Percentiles rank a stretch among this genome's conserved stretches.
These are phyloP conservation scores for Ormyrus pomaceus DNA, from an alignment of 2,888 invertebrate species.

Conservation along the genomic window DNA sequence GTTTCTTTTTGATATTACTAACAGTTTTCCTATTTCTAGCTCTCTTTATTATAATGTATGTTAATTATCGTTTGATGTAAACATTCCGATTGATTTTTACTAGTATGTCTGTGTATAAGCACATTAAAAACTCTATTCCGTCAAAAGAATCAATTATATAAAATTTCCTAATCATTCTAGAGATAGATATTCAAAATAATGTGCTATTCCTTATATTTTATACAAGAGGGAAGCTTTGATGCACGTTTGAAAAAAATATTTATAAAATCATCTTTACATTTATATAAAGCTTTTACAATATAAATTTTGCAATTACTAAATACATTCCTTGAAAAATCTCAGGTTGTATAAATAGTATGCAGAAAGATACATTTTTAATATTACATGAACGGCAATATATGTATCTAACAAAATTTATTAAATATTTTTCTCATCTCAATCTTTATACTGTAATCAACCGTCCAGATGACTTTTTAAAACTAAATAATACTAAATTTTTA, in stretches of 20 bases:
- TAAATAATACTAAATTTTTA: slow-evolving; percentile 12
- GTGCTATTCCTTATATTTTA: slow-evolving; percentile 40
- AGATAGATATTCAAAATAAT: slow-evolving; percentile 34
- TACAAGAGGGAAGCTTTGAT: slow-evolving; percentile 39
- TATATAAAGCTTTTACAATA: slow-evolving; percentile 29
- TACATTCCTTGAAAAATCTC: slow-evolving; percentile 55
- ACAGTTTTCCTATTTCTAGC: slow-evolving; percentile 23
- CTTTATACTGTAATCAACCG: slow-evolving; percentile 20
- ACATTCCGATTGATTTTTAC: slow-evolving; percentile 50
- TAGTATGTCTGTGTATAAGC: not conserved
- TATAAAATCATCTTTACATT: slow-evolving; percentile 27
- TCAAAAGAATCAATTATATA: slow-evolving; percentile 34
- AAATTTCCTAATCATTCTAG: slow-evolving; percentile 35
- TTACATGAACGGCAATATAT: slow-evolving; percentile 16
- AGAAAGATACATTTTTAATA: slow-evolving; percentile 22
- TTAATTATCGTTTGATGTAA: slow-evolving; percentile 38
- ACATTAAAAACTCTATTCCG: slow-evolving; percentile 22
- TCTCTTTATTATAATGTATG: slow-evolving; percentile 27
- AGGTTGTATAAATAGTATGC: slow-evolving; percentile 35
- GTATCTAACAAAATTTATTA: slow-evolving; percentile 18
- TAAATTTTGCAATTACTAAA: slow-evolving; percentile 30
- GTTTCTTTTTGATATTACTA: slow-evolving; percentile 46
- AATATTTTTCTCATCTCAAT: slow-evolving; percentile 1
- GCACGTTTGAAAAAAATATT: slow-evolving; percentile 28
- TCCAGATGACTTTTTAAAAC: slow-evolving; percentile 40